Base-by-base conservation (phyloP, 2,797 vertebrate species). In the Notamacropus eugenii region DNA sequence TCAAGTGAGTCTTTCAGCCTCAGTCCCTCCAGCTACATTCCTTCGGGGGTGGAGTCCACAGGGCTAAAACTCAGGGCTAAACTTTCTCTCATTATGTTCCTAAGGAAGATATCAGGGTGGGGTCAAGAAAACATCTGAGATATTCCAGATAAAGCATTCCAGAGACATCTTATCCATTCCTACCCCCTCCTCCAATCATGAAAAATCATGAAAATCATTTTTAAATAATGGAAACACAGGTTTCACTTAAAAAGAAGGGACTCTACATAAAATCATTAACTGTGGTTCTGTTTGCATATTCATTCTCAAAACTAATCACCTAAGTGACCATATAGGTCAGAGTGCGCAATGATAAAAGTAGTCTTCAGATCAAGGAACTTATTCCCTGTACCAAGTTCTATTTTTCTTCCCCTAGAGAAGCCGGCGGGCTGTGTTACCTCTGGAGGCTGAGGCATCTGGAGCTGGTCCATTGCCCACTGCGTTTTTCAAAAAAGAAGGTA, bases 361-460 rank as follows among this genome's bases (percentile, higher is more conserved):
- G 46, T 87, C 24, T 24, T 87, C 40, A 46, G 74, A 27, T 87
- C 50, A 87, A 87, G 22, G 40, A 50, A 14, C 40, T 87, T 46
- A 29, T 1, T 52, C 46, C 90, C 50, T 29, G 1, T 27, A 93
- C 58, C 19, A n/a, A 46, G 27, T 59, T 40, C 54, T 93, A 74
- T 31, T 97, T 90, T 91, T 96, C 62, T 8, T 91, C 12, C 5
- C 16, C 34, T 93, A 98, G 98, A 99, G 99, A 94, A 95, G 74
- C 0, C 98, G 98, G 92, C 97, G 99, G 97, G 97, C 97, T 9
- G 96, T 98, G 58, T 94, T 98, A 13, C 96, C 96, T 0, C 95
- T 92, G n/a, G 97, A 97, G 0, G 98, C 98, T 19, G 99, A 99
- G 91, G 99, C 99, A 12, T 99, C 99, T 0, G 99, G 98, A 0